Evolutionary conservation across 2,113 vertebrate species (phyloP).

Genomic region (Polypterus senegalus): DNA sequence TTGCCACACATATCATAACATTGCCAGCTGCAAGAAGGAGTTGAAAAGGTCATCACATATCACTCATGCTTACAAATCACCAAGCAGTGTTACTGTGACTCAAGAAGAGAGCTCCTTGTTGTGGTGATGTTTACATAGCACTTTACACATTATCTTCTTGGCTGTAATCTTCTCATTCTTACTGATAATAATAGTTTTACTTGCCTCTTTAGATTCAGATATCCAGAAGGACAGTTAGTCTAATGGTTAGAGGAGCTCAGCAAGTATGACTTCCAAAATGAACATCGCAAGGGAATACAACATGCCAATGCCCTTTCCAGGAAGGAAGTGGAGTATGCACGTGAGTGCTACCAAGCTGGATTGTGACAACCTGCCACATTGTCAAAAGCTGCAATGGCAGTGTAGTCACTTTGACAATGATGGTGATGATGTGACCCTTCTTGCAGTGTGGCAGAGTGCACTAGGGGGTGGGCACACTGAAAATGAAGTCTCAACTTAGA

Average conservation of each 20-base stretch:
- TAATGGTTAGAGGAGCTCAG: conserved; percentile 10
- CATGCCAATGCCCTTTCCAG: conserved; percentile 10
- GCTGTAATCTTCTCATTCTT: background rate
- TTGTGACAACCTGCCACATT: too few relatives aligned
- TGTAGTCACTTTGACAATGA: too few relatives aligned
- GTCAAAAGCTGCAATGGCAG: too few relatives aligned
- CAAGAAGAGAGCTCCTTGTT: conserved; percentile 7
- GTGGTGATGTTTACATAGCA: background rate
- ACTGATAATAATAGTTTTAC: conserved; percentile 5
- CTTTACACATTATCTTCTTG: conserved; percentile 1
- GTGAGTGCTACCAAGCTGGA: too few relatives aligned
- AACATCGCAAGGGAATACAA: conserved; percentile 1
- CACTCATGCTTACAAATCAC: conserved; percentile 1
- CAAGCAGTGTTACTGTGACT: conserved; percentile 9
- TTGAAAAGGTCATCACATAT: conserved; percentile 10
- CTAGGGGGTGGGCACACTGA: too few relatives aligned
- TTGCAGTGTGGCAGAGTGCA: too few relatives aligned
- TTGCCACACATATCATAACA: too few relatives aligned
- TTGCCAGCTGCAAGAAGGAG: background rate
- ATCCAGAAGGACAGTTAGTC: conserved; percentile 10
- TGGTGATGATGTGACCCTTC: too few relatives aligned
- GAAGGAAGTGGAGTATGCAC: too few relatives aligned
- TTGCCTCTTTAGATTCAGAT: conserved; percentile 13
- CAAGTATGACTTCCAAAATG: conserved; percentile 12
- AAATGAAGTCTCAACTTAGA: too few relatives aligned